Percentiles rank a stretch among this genome's conserved stretches.
Conservation (phyloP, 2,113 vertebrate species). For the Sinosuthora webbiana region DNA sequence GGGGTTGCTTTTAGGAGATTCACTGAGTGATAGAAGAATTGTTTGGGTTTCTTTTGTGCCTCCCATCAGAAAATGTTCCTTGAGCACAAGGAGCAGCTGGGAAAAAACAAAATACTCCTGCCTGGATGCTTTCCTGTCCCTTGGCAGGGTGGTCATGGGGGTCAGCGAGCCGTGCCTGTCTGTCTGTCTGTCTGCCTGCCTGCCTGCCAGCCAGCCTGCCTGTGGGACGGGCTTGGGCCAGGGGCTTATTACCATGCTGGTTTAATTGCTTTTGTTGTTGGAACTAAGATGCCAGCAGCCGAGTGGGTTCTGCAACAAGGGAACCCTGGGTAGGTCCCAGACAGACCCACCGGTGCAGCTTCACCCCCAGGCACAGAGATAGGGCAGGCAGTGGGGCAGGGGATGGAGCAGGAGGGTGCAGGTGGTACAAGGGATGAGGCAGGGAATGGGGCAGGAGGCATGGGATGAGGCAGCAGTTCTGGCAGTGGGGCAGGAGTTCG, state of each 20-base stretch:
- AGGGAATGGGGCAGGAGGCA: too few relatives aligned
- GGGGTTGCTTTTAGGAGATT: neutral
- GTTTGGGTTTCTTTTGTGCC: neutral
- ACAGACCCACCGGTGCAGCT: neutral
- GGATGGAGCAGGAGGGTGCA: neutral
- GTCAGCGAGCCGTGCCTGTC: fast-evolving
- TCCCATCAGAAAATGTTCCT: neutral
- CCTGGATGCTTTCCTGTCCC: neutral
- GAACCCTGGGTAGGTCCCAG: neutral
- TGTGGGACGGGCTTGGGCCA: fast-evolving
- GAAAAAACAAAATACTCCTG: neutral
- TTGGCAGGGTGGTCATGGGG: fast-evolving
- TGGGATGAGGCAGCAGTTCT: neutral
- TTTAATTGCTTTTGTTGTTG: neutral
- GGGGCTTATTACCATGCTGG: fast-evolving
- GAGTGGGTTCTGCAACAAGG: neutral
- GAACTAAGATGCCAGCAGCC: neutral
- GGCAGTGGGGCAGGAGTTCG: too few relatives aligned
- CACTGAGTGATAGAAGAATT: neutral
- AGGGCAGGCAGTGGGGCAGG: neutral
- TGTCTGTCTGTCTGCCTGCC: neutral
- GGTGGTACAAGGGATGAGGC: too few relatives aligned
- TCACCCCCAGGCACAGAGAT: neutral
- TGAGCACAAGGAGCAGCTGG: neutral
- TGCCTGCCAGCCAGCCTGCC: neutral